Conservation (phyloP, 2,797 vertebrate genomes). For the Xiphophorus birchmanni region DNA sequence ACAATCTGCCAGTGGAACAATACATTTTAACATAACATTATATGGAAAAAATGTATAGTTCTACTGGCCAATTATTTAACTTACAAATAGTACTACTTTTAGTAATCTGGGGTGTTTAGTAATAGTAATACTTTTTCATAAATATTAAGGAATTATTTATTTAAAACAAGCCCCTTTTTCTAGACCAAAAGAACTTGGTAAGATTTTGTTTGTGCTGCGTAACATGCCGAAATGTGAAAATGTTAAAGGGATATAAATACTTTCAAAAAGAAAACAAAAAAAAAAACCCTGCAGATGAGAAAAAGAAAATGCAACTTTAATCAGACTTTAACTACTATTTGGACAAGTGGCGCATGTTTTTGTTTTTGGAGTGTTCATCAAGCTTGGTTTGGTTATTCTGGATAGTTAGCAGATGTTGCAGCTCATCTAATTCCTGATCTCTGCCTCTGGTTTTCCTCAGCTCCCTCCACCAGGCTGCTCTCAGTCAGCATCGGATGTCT, state of each 20-base stretch:
- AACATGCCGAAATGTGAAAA: neutral
- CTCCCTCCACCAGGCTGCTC: constrained; percentile 80
- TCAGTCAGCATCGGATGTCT: constrained; percentile 81
- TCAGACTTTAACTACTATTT: constrained; percentile 2
- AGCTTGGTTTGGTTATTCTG: constrained; percentile 32
- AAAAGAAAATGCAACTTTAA: neutral
- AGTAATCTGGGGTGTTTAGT: no score
- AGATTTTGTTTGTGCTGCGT: neutral
- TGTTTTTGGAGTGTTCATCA: constrained; percentile 18
- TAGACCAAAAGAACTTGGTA: neutral
- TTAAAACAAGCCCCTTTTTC: no score
- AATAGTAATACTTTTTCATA: no score
- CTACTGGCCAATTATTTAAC: no score
- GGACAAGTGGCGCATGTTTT: neutral
- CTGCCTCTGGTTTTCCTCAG: constrained; percentile 74
- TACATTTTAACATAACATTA: no score
- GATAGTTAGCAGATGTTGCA: constrained; percentile 36
- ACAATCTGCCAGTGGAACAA: no score
- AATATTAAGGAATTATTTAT: no score
- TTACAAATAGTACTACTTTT: no score
- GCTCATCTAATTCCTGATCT: constrained; percentile 49
- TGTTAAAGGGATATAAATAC: neutral
- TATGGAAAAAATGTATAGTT: no score
- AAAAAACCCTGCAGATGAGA: neutral
- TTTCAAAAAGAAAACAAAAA: neutral